phyloP scores from a whole-genome alignment of 2,888 invertebrate species.

The Acholoe squamosa region DNA sequence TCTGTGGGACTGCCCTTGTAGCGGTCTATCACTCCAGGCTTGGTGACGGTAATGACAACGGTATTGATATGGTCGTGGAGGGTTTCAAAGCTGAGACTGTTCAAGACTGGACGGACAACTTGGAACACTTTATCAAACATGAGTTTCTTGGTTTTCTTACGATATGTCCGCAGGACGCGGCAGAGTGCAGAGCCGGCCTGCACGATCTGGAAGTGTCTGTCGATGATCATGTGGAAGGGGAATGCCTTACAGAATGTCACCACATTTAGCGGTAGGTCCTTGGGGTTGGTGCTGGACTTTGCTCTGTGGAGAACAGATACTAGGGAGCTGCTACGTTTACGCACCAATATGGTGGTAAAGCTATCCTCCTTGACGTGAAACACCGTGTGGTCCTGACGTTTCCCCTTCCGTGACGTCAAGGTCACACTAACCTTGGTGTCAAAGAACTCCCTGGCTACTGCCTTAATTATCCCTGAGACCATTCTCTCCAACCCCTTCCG shows the following conservation, averaged over 20 bases:
- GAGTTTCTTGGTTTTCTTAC: not conserved
- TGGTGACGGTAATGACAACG: slow-evolving; percentile 87
- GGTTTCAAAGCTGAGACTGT: slow-evolving; percentile 92
- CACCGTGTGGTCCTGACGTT: slow-evolving; percentile 59
- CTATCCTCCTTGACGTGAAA: slow-evolving; percentile 63
- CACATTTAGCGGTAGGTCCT: slow-evolving; percentile 61
- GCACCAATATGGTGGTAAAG: slow-evolving; percentile 14
- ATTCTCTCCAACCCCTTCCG: slow-evolving; percentile 72
- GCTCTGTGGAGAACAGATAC: slow-evolving; percentile 50
- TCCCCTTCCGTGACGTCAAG: slow-evolving; percentile 54
- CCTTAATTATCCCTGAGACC: slow-evolving; percentile 68
- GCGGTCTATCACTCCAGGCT: slow-evolving; percentile 57
- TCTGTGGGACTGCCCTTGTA: not conserved
- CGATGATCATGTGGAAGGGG: slow-evolving; percentile 75
- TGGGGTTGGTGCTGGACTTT: slow-evolving; percentile 62
- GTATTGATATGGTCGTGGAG: slow-evolving; percentile 96
- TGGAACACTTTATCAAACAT: slow-evolving; percentile 87
- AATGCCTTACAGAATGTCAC: slow-evolving; percentile 71
- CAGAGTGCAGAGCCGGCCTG: slow-evolving; percentile 69
- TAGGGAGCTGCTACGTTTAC: slow-evolving; percentile 65
- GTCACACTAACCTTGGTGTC: slow-evolving; percentile 62
- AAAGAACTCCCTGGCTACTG: slow-evolving; percentile 63
- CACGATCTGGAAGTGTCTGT: slow-evolving; percentile 67
- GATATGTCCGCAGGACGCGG: slow-evolving; percentile 63
- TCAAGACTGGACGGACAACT: slow-evolving; percentile 91